Evolutionary conservation across 2,113 vertebrate species (phyloP).

Genomic region (Thomomys bottae): DNA sequence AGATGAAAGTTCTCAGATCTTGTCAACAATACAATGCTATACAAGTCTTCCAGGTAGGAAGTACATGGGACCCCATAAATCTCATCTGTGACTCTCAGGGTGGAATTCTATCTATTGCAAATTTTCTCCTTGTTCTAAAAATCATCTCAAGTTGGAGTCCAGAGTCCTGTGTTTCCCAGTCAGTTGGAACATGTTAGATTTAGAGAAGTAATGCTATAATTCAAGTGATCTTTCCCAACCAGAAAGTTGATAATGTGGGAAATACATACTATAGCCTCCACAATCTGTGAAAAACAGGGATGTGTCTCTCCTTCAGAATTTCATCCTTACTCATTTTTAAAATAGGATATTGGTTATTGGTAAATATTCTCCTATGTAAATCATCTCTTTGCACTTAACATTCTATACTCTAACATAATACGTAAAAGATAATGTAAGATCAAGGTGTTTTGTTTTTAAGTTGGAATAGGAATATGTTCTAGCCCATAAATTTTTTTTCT

Average conservation of each 20-base stretch:
- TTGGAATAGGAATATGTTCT: constrained; percentile 17
- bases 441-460: neutral
- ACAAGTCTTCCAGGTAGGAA: neutral
- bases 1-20: neutral
- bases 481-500: constrained; percentile 20
- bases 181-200: neutral
- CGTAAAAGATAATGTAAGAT: neutral
- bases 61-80: neutral
- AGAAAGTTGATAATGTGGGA: neutral
- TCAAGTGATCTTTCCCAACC: neutral
- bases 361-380: neutral
- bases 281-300: neutral
- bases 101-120: neutral
- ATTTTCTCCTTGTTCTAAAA: constrained; percentile 23
- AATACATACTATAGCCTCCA: neutral
- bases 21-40: neutral
- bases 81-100: neutral
- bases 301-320: neutral
- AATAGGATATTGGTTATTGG: neutral
- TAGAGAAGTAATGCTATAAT: neutral
- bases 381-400: neutral
- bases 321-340: neutral
- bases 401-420: neutral
- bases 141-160: neutral
- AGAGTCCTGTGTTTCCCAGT: neutral